Evolutionary conservation across 2,113 vertebrate species (phyloP).

Genomic region (Tetrao urogallus): DNA sequence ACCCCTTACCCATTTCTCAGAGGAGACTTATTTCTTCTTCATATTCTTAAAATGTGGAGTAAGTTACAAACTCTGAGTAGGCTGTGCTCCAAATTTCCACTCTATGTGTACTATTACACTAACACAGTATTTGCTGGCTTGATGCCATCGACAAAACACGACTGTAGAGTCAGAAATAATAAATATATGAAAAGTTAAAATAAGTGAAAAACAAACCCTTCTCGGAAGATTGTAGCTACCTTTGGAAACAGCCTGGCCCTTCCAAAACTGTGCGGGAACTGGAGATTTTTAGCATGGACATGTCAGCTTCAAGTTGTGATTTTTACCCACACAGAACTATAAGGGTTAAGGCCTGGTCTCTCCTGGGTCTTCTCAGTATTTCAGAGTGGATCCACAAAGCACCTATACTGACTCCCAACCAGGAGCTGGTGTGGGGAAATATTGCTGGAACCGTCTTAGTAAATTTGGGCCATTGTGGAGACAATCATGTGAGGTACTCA

Average conservation of each 20-base stretch:
- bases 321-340: rapidly evolving
- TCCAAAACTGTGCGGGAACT: rapidly evolving
- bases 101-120: not conserved
- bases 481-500: not conserved
- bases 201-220: not conserved
- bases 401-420: not conserved
- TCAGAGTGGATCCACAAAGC: not conserved
- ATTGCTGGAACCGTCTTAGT: not conserved
- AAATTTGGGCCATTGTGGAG: not conserved
- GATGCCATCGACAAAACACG: not conserved
- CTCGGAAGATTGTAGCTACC: not conserved
- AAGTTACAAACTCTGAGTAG: not conserved
- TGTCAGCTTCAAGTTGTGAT: not conserved
- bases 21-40: not conserved
- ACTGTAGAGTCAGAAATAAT: not conserved
- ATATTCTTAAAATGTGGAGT: not conserved
- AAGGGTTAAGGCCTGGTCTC: not conserved
- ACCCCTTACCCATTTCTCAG: not conserved
- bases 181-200: not conserved
- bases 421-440: not conserved
- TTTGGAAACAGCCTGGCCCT: not conserved
- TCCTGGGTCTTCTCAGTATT: not conserved
- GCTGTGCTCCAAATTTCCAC: not conserved
- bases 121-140: not conserved
- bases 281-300: not conserved